A percentile compares a stretch with the other conserved stretches of the same genome.
phyloP scores from a whole-genome alignment of 2,113 vertebrate species.

The Muntiacus muntjak region DNA sequence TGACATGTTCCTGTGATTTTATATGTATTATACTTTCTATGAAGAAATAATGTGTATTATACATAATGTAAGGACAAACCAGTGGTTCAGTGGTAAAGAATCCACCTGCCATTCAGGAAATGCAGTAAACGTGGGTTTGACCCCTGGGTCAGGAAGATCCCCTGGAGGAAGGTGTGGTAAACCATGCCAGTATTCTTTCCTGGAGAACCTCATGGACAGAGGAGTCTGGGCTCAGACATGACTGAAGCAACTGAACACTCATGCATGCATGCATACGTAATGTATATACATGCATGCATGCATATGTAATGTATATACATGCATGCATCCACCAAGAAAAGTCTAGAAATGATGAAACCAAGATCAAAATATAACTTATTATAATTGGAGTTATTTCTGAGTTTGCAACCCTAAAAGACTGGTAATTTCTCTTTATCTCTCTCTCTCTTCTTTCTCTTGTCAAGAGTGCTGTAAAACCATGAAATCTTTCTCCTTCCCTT shows the following conservation, averaged over 20 bases:
- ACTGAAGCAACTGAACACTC: not conserved
- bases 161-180: not conserved
- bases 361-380: not conserved
- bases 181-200: not conserved
- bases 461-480: not conserved
- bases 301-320: not conserved
- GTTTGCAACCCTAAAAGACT: not conserved
- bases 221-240: not conserved
- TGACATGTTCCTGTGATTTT: not conserved
- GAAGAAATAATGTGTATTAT: not conserved
- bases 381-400: not conserved
- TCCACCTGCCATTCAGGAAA: not conserved
- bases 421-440: not conserved
- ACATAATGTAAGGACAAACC: not conserved
- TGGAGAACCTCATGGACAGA: not conserved
- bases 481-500: not conserved
- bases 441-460: not conserved
- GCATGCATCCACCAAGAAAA: not conserved
- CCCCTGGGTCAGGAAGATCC: not conserved
- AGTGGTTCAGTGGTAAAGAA: not conserved
- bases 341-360: not conserved
- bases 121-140: not conserved
- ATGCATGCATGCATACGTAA: too few relatives aligned
- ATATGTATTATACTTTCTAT: not conserved
- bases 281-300: not conserved